These are phyloP conservation scores for Remorina albescens DNA, from an alignment of 2,797 vertebrate genomes.

Conservation along the genomic window DNA sequence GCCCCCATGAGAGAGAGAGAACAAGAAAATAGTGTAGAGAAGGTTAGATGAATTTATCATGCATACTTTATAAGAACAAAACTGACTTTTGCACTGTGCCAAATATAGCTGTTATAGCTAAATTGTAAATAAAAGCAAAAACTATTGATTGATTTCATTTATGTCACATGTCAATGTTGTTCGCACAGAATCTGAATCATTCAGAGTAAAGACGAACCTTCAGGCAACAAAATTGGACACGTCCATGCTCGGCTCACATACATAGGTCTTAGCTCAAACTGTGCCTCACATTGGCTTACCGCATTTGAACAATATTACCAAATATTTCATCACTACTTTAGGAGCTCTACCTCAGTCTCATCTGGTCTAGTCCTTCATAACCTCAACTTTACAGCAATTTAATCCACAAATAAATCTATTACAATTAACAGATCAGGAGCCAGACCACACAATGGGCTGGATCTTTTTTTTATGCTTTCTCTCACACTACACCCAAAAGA, in stretches of 20 bases:
- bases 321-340: conserved; percentile 70
- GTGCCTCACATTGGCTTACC: conserved; percentile 16
- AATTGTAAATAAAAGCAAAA: conserved; percentile 10
- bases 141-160: background rate
- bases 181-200: conserved; percentile 12
- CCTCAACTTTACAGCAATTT: conserved; percentile 47
- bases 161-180: background rate
- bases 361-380: conserved; percentile 42
- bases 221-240: conserved; percentile 15
- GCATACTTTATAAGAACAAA: conserved; percentile 46
- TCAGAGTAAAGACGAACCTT: background rate
- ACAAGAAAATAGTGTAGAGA: conserved; percentile 55
- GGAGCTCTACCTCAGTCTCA: conserved; percentile 56
- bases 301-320: conserved; percentile 57
- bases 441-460: conserved; percentile 47
- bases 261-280: conserved; percentile 24
- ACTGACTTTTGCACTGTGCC: conserved; percentile 15
- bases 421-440: conserved; percentile 35
- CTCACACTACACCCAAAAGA: conserved; percentile 22
- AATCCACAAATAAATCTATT: conserved; percentile 53
- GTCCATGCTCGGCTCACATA: conserved; percentile 13
- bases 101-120: conserved; percentile 7
- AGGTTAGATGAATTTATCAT: conserved; percentile 57
- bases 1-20: conserved; percentile 58
- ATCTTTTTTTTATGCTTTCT: conserved; percentile 23